A percentile compares a stretch with the other conserved stretches of the same genome.
Conservation (phyloP, 2,797 vertebrate species). For the Sarcoramphus papa region DNA sequence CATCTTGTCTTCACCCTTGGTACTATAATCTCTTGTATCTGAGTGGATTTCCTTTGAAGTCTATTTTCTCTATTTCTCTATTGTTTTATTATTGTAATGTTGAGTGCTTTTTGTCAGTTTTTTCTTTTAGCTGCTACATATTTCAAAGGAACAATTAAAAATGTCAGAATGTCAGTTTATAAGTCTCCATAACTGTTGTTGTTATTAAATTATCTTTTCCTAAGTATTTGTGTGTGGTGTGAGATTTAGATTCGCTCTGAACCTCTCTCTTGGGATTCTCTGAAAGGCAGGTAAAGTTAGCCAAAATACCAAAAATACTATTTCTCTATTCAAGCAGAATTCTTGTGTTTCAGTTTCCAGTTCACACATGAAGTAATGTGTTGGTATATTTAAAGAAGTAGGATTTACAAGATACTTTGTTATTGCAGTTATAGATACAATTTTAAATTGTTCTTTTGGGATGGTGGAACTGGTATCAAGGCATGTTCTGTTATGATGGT, state of each 20-base stretch:
- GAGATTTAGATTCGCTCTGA: not conserved
- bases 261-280: not conserved
- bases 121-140: not conserved
- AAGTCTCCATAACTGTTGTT: not conserved
- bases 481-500: not conserved
- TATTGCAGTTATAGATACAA: not conserved
- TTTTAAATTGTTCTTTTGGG: not conserved
- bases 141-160: not conserved
- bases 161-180: not conserved
- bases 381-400: not conserved
- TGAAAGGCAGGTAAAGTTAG: not conserved
- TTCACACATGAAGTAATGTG: not conserved
- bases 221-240: not conserved
- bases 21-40: not conserved
- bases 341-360: not conserved
- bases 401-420: not conserved
- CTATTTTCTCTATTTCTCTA: not conserved
- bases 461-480: not conserved
- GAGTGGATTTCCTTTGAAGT: not conserved
- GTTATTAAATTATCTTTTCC: not conserved
- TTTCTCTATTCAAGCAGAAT: not conserved
- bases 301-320: not conserved
- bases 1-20: not conserved
- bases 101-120: not conserved
- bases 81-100: not conserved